These are phyloP conservation scores for Grallaria varia DNA, from an alignment of 2,113 vertebrate genomes.

Conservation along the genomic window DNA sequence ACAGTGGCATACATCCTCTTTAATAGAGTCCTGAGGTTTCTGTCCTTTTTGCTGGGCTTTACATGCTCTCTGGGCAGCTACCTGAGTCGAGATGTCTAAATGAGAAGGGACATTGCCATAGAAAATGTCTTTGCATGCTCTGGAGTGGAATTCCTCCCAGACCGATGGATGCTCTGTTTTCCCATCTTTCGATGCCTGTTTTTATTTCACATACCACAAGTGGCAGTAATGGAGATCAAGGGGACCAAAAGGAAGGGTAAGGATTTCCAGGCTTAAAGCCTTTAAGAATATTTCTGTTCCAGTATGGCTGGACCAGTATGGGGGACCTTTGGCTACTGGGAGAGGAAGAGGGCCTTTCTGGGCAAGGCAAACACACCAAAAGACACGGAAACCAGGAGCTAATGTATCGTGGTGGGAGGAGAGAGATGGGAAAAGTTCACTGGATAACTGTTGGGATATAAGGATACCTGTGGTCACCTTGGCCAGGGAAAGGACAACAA, in stretches of 20 bases:
- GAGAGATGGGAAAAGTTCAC: background rate
- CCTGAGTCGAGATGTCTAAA: background rate
- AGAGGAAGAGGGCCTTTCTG: background rate
- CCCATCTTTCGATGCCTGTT: background rate
- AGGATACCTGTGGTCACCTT: background rate
- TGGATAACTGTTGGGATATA: background rate
- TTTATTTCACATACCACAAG: background rate
- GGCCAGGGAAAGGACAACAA: background rate
- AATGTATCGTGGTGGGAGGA: background rate
- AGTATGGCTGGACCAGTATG: rapidly evolving
- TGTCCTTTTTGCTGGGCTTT: background rate
- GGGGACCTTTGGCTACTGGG: background rate
- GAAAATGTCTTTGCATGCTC: background rate
- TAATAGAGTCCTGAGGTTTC: background rate
- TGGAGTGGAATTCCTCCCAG: background rate
- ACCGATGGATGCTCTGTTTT: background rate
- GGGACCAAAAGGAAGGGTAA: background rate
- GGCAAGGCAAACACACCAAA: background rate
- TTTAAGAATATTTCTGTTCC: background rate
- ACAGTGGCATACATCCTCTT: background rate
- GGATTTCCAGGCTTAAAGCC: background rate
- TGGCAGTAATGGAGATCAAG: background rate
- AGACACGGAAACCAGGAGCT: background rate
- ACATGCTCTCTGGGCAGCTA: background rate
- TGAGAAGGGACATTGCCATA: background rate